Evolutionary conservation across 2,888 invertebrate species (phyloP).

Genomic region (Scaptomyza tumidula): DNA sequence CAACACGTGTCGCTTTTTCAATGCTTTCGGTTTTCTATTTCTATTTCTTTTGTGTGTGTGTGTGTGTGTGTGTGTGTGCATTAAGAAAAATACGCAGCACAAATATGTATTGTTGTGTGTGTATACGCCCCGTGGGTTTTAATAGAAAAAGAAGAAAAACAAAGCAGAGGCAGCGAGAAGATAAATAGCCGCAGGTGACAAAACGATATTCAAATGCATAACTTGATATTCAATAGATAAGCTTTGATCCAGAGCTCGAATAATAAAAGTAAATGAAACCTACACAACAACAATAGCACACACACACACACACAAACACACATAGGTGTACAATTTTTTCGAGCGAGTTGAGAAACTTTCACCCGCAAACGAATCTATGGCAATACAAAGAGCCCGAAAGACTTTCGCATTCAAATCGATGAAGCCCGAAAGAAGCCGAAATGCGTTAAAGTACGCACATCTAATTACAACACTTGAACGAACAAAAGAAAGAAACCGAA

Average conservation of each 20-base stretch:
- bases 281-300: slow-evolving; percentile 41
- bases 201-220: slow-evolving; percentile 75
- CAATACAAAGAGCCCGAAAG: slow-evolving; percentile 38
- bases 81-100: slow-evolving; percentile 18
- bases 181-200: slow-evolving; percentile 77
- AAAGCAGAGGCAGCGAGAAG: slow-evolving; percentile 42
- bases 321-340: slow-evolving; percentile 31
- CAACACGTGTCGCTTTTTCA: slow-evolving; percentile 66
- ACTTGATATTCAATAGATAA: slow-evolving; percentile 80
- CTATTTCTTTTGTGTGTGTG: slow-evolving; percentile 1
- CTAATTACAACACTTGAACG: slow-evolving; percentile 61
- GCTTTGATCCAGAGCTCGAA: slow-evolving; percentile 55
- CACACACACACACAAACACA: neutral
- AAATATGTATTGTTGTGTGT: slow-evolving; percentile 22
- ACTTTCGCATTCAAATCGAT: slow-evolving; percentile 49
- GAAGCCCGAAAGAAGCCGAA: slow-evolving; percentile 38
- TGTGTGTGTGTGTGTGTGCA: neutral
- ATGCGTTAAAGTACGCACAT: slow-evolving; percentile 53
- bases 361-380: slow-evolving; percentile 76
- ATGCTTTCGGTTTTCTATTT: slow-evolving; percentile 62
- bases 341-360: slow-evolving; percentile 66
- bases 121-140: slow-evolving; percentile 62
- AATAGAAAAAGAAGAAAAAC: slow-evolving; percentile 23
- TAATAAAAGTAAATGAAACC: slow-evolving; percentile 71
- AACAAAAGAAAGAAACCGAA: slow-evolving; percentile 4